These are phyloP conservation scores for Eurystomus glaucurus DNA, from an alignment of 2,797 vertebrate genomes.

Conservation along the genomic window DNA sequence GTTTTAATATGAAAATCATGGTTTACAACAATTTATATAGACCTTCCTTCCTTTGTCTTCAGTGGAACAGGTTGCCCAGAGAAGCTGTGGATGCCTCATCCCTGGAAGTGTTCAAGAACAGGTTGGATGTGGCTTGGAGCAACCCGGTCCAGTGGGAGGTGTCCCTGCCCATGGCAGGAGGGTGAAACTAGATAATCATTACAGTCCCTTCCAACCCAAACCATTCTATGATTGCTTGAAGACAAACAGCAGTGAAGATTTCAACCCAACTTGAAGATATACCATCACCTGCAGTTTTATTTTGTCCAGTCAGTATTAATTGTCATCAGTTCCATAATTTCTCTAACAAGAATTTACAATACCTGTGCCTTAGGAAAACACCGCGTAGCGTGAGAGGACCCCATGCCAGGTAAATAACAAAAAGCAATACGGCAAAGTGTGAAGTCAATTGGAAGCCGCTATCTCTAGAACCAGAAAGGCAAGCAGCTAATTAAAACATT, in stretches of 20 bases:
- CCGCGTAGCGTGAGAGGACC: rapidly evolving
- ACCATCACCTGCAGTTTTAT: background rate
- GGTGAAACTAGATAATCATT: background rate
- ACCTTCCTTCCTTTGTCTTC: background rate
- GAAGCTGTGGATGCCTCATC: background rate
- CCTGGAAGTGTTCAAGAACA: background rate
- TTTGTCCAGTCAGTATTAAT: background rate
- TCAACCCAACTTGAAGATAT: background rate
- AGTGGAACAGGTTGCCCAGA: background rate
- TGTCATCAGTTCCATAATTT: background rate
- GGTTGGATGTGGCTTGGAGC: background rate
- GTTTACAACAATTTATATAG: background rate
- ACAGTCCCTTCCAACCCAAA: background rate
- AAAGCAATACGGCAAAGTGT: background rate
- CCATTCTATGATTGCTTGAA: background rate
- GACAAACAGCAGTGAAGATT: background rate
- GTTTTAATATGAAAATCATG: background rate
- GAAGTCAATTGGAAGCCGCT: background rate
- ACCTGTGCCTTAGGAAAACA: background rate
- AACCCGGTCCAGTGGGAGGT: background rate
- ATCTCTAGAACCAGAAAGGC: constrained; percentile 56
- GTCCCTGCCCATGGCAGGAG: background rate
- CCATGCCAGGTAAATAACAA: background rate
- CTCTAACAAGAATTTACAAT: background rate
- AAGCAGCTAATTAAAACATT: constrained; percentile 68